These are phyloP conservation scores for Limosa lapponica DNA, from an alignment of 2,797 vertebrate genomes.

Conservation along the genomic window DNA sequence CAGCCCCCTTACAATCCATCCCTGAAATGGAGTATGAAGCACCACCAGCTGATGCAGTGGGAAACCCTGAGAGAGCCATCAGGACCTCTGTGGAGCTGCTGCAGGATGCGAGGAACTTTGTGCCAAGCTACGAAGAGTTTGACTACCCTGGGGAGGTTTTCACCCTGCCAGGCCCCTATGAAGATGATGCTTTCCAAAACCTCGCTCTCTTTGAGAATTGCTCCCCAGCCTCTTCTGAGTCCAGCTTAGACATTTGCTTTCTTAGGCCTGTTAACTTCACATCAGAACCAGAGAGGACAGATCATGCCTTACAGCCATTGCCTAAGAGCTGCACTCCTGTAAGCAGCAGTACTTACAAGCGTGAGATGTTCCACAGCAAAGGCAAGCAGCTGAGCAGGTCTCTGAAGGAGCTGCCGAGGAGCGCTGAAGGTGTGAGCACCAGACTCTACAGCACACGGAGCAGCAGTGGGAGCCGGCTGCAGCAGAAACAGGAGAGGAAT, in stretches of 20 bases:
- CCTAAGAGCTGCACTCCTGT: slow-evolving; percentile 79
- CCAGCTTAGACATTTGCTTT: slow-evolving; percentile 95
- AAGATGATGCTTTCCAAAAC: slow-evolving; percentile 82
- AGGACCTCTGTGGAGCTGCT: slow-evolving; percentile 82
- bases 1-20: slow-evolving; percentile 86
- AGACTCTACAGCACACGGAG: slow-evolving; percentile 82
- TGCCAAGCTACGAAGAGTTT: slow-evolving; percentile 81
- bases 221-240: slow-evolving; percentile 92
- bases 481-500: slow-evolving; percentile 87
- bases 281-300: slow-evolving; percentile 83
- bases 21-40: slow-evolving; percentile 86
- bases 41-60: slow-evolving; percentile 68
- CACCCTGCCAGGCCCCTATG: slow-evolving; percentile 87
- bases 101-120: slow-evolving; percentile 78
- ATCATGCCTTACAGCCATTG: slow-evolving; percentile 76
- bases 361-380: slow-evolving; percentile 89
- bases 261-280: slow-evolving; percentile 87
- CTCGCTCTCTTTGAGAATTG: slow-evolving; percentile 86
- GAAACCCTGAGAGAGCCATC: slow-evolving; percentile 78
- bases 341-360: slow-evolving; percentile 83
- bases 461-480: slow-evolving; percentile 82
- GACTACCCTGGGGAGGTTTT: slow-evolving; percentile 81
- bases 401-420: slow-evolving; percentile 89
- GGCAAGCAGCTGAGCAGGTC: slow-evolving; percentile 96
- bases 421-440: slow-evolving; percentile 78